Evolutionary conservation across 2,888 invertebrate species (phyloP), one percentile per base, ranked within the genome.

Genomic region (Sphinx pinastri): DNA sequence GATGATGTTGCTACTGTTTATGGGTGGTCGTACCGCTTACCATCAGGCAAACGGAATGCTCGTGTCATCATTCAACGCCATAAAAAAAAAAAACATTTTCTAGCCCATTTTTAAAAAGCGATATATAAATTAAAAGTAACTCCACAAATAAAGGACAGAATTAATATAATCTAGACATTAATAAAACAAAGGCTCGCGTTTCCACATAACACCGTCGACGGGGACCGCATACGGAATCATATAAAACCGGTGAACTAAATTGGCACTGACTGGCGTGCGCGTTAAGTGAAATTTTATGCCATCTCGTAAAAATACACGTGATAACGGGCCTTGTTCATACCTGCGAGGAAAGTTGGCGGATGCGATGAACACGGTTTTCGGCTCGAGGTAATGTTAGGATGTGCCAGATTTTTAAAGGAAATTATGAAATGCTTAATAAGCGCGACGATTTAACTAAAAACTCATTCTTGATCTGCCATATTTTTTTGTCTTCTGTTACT

Each of bases 201-300:
- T 81, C 81, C 76, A 79, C 82, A 81, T 84, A 80, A 82, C 78
- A 74, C 73, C 73, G 79, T 77, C 79, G 83, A 84, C 85, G 82
- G 81, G 74, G 58, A 71, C 73, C 76, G 84, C 83, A 85, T 88
- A 86, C 83, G 76, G 79, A 85, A 88, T 87, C 84, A 86, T 84
- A 83, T 78, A 80, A 84, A 83, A 84, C 84, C 85, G 82, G 84
- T 85, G 83, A 82, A 83, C 83, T 84, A 82, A 87, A 87, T 84
- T 83, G 84, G 82, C 79, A 77, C 80, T 71, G 79, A 77, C 78
- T 76, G 77, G 77, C 79, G 80, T 82, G 78, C 80, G 83, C 76
- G 84, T 82, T 84, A 89, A 90, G 87, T 88, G 88, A 90, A 90
- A 90, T 89, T 90, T 90, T 88, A 90, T 86, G 84, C 82, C 80